phyloP scores from a whole-genome alignment of 2,797 vertebrate genomes.

The Alca torda region DNA sequence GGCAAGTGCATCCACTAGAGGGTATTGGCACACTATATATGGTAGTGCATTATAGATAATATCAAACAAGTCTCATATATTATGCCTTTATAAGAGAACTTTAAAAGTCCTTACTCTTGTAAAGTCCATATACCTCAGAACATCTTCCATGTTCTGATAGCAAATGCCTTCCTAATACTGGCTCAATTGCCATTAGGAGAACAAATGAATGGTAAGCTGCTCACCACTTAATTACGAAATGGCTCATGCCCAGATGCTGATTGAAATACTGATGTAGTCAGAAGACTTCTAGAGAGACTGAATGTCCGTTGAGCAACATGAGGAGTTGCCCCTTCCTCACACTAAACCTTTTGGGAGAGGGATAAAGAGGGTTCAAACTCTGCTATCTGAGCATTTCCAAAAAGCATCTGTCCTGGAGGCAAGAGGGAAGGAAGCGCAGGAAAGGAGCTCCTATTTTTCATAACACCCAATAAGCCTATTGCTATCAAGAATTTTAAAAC shows the following conservation, averaged over 20 bases:
- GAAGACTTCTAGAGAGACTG: not conserved
- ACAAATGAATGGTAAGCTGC: not conserved
- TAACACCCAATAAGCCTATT: not conserved
- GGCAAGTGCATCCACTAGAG: conserved; percentile 56
- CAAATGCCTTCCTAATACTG: not conserved
- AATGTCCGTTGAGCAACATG: not conserved
- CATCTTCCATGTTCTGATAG: not conserved
- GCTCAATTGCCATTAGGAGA: not conserved
- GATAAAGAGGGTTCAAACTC: not conserved
- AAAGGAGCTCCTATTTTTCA: not conserved
- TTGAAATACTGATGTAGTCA: conserved; percentile 9
- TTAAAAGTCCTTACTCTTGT: not conserved
- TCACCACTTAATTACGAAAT: not conserved
- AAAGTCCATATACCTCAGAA: not conserved
- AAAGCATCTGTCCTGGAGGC: not conserved
- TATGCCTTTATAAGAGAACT: not conserved
- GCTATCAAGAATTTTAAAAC: not conserved
- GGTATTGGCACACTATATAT: conserved; percentile 59
- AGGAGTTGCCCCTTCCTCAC: not conserved
- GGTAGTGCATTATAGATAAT: not conserved
- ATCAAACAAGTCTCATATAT: conserved; percentile 6
- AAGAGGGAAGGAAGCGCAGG: not conserved
- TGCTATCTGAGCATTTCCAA: not conserved
- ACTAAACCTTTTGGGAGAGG: not conserved
- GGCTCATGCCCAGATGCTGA: not conserved